These are phyloP conservation scores for Saccostrea cuccullata DNA, from an alignment of 1,140 invertebrate species.

Conservation along the genomic window DNA sequence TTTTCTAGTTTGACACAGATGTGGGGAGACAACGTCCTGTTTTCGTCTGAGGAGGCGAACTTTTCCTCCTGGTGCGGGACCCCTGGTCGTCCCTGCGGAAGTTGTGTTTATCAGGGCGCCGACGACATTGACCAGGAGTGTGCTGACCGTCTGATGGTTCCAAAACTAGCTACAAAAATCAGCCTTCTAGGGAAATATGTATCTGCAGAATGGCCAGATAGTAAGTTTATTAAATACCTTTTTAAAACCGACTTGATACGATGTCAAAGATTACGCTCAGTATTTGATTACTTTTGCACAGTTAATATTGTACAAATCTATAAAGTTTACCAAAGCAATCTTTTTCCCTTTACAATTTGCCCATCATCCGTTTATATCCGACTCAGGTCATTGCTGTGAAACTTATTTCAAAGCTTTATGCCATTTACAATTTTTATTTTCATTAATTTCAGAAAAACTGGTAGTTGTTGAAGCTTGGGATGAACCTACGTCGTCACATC, in stretches of 20 bases:
- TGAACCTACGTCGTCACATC: slow-evolving; percentile 52
- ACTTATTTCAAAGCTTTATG: background rate
- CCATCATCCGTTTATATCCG: too few species aligned
- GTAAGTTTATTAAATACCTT: slow-evolving; percentile 23
- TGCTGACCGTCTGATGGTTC: slow-evolving; percentile 57
- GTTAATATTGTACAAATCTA: too few species aligned
- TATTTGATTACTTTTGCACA: too few species aligned
- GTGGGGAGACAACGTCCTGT: slow-evolving; percentile 38
- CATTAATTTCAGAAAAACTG: slow-evolving; percentile 41
- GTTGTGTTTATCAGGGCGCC: slow-evolving; percentile 30
- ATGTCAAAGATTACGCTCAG: too few species aligned
- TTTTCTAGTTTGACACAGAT: slow-evolving; percentile 34
- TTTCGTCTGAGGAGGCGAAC: slow-evolving; percentile 47
- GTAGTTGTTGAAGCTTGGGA: slow-evolving; percentile 57
- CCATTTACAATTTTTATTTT: background rate
- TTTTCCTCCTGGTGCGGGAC: slow-evolving; percentile 41
- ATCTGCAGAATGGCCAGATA: slow-evolving; percentile 51
- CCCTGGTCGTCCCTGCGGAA: slow-evolving; percentile 32
- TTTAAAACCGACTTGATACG: background rate
- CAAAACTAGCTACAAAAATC: slow-evolving; percentile 45
- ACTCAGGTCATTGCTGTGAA: too few species aligned
- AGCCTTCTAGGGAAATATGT: slow-evolving; percentile 46
- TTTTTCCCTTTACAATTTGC: too few species aligned
- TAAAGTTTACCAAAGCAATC: too few species aligned
- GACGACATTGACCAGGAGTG: slow-evolving; percentile 32